Base-by-base conservation (phyloP, 2,797 vertebrate genomes). In the Tympanoctomys barrerae region DNA sequence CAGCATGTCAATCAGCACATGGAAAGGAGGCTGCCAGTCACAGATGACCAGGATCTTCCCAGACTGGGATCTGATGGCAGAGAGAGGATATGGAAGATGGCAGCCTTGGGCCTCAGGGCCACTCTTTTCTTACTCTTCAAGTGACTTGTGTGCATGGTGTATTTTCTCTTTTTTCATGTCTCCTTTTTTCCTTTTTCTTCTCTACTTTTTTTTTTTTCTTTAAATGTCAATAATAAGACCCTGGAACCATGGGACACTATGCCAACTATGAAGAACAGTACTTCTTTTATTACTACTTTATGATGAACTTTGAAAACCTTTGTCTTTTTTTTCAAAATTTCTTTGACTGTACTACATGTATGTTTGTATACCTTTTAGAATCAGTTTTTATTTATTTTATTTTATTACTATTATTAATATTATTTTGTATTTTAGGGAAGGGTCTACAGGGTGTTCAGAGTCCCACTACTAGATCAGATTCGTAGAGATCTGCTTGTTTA, bases 241-340 rank as follows among this genome's bases (percentile, higher is more conserved):
- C 59, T 85, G 5, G 26, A 16, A 46, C 73, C 10, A 46, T 4
- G 16, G 24, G 42, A 77, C 24, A 46, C 42, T 46, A 18, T 77
- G 7, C 26, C 22, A 12, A 77, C 42, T 49, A 7, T 8, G 46
- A 31, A 49, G 42, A 77, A 49, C 42, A 75, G 16, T 7, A n/a
- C 13, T 39, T n/a, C 46, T 18, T 66, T 75, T 81, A 89, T 68
- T 79, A 33, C 62, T 24, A n/a, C 13, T 52, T 61, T 36, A 24
- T 70, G 75, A 42, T 68, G 57, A 6, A 57, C 19, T 59, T 77
- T 64, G 1, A 82, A 81, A 87, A 7, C 1, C 18, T 90, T 80
- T 85, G 18, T 75, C 39, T 33, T 64, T 79, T n/a, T 75, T 88
- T 83, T 52, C 24, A 86, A 70, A 92, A 86, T 92, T 77, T 18